Evolutionary conservation across 2,113 vertebrate species (phyloP).

Genomic region (Poeciliopsis occidentalis): DNA sequence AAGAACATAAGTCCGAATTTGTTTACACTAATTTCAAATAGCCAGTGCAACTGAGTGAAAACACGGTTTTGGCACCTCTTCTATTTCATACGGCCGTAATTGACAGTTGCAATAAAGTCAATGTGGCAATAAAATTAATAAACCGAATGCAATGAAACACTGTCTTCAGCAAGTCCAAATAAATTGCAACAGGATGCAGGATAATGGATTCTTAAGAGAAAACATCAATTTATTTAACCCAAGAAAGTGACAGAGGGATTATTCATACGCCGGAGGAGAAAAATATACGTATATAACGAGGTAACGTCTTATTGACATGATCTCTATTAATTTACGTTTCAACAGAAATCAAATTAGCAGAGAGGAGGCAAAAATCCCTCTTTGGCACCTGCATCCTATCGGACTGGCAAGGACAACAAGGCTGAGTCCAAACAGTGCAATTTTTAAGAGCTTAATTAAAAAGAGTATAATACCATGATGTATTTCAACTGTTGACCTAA

Average conservation of each 20-base stretch:
- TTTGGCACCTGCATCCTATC: conserved; percentile 62
- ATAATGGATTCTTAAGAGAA: conserved; percentile 8
- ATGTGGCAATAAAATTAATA: conserved; percentile 15
- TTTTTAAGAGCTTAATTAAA: conserved; percentile 61
- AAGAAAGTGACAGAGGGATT: conserved; percentile 19
- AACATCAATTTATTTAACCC: conserved; percentile 48
- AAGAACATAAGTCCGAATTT: background rate
- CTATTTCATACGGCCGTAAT: background rate
- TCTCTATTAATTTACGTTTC: conserved; percentile 70
- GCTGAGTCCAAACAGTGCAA: conserved; percentile 56
- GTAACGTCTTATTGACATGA: conserved; percentile 70
- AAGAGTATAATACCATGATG: conserved; percentile 43
- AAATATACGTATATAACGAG: conserved; percentile 49
- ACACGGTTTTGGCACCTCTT: background rate
- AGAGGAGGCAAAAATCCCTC: conserved; percentile 72
- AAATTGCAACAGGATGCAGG: background rate
- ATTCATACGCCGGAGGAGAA: conserved; percentile 16
- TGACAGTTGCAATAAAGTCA: background rate
- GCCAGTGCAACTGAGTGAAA: background rate
- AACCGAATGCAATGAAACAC: background rate
- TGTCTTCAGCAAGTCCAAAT: background rate
- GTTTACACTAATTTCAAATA: background rate
- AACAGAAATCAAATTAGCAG: conserved; percentile 76
- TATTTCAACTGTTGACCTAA: conserved; percentile 53
- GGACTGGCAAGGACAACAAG: conserved; percentile 57